Evolutionary conservation across 2,113 vertebrate species (phyloP), one percentile per base, ranked within the genome.

Genomic region (Coturnix japonica): DNA sequence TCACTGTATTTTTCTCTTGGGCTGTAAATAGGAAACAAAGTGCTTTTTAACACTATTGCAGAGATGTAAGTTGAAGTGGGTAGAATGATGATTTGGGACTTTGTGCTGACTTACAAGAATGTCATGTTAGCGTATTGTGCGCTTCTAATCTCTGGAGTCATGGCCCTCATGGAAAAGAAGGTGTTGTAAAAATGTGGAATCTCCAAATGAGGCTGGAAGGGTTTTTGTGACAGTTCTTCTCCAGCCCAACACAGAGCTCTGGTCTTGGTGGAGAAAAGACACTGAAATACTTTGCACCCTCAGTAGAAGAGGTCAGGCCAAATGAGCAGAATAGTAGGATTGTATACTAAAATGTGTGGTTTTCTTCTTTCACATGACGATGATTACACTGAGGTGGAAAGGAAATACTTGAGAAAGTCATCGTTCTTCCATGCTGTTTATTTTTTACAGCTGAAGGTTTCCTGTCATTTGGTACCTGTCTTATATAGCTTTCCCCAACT

Each of bases 11-110:
- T 92, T 94, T 92, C 59, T 82, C 46, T 74, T 46, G 64, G 10
- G 43, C 87, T 81, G 72, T 91, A 95, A 92, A 89, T 61, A 81
- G 75, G 56, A 85, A 90, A 91, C 80, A 90, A 95, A 95, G 83
- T 80, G 20, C 41, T 89, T 94, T 76, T 91, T 89, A 60, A 75
- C 39, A 6, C 37, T 71, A 2, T 57, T 76, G 61, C 72, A 91
- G 72, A 26, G 37, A 73, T 51, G 43, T 60, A 56, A 56, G 39
- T 64, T 33, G 46, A 63, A 89, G 43, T 57, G 82, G 46, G 72
- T 65, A 25, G 54, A 92, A 85, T 63, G 70, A 59, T 35, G 25
- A 26, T 53, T 41, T 41, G 39, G 75, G 56, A 57, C 26, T 66
- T 76, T 17, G 46, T 89, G 67, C n/a, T 87, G 74, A 85, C 31